Base-by-base conservation (phyloP, 1,140 invertebrate species). In the Batillaria attramentaria region DNA sequence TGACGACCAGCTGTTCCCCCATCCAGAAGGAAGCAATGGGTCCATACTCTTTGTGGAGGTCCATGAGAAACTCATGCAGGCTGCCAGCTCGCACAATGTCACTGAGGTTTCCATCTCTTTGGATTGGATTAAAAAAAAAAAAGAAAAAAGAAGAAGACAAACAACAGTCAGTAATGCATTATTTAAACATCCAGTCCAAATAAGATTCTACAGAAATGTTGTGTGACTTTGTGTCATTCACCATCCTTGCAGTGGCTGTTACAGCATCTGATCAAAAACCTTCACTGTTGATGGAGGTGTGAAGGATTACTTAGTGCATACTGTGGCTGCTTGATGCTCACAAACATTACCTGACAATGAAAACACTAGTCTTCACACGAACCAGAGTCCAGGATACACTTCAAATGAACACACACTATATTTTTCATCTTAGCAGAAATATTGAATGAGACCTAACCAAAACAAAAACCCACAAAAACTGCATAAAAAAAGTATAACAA, bases 51-150 rank as follows among this genome's bases (percentile, higher is more conserved):
- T 84, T 75, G 78, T 91, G 90, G 24, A 90, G 80, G 33, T 87
- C 82, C n/a, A 83, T 41, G 13, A 91, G 79, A 85, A 90, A 91
- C 77, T 90, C 84, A 80, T 90, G 89, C 4, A 91, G 80, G 84
- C 90, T 90, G 62, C 90, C 90, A 54, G 89, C 87, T 46, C 84
- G 79, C 4, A 39, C 66, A 50, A 91, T 89, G 73, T 91, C 90
- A 28, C 85, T 72, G 24, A 90, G 39, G 78, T 91, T 91, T 18
- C 90, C 90, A 86, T 90, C 88, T 84, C 90, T 91, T n/a, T n/a
- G n/a, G n/a, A n/a, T n/a, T n/a, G n/a, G n/a, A n/a, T n/a, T n/a
- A n/a, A n/a, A 68, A 68, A 68, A 20, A 18, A n/a, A 68, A n/a
- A 18, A 24, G 33, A 33, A 68, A 18, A 18, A n/a, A n/a, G 24